Conservation (phyloP, 2,113 vertebrate genomes). For the Xiphophorus maculatus region DNA sequence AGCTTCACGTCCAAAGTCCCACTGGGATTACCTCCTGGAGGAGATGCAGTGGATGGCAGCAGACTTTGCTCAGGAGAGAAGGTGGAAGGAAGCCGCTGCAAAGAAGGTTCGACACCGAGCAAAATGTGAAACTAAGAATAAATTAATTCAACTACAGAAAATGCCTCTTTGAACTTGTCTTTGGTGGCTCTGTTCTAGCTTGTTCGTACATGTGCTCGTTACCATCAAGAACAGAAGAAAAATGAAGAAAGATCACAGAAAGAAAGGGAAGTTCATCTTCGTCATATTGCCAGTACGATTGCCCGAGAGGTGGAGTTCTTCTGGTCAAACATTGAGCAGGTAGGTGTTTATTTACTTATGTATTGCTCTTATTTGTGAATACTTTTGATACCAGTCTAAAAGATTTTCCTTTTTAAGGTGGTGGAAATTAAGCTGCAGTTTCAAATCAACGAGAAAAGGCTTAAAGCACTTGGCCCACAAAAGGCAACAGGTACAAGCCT, state of each 20-base stretch:
- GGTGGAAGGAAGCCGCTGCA: slow-evolving; percentile 95
- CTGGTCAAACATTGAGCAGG: slow-evolving; percentile 94
- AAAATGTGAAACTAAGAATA: neutral
- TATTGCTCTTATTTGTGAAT: slow-evolving; percentile 7
- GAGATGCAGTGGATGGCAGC: slow-evolving; percentile 99
- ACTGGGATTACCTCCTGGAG: slow-evolving; percentile 98
- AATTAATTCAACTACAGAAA: neutral
- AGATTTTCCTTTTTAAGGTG: slow-evolving; percentile 74
- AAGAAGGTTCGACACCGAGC: slow-evolving; percentile 88
- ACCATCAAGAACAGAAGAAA: slow-evolving; percentile 87
- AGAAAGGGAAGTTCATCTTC: slow-evolving; percentile 85
- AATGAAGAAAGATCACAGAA: slow-evolving; percentile 83
- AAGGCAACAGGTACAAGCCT: slow-evolving; percentile 83
- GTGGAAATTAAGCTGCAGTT: slow-evolving; percentile 93
- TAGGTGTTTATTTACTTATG: slow-evolving; percentile 38
- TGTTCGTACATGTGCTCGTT: slow-evolving; percentile 90
- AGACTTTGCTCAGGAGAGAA: slow-evolving; percentile 96
- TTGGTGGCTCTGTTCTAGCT: slow-evolving; percentile 73
- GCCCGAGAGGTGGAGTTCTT: slow-evolving; percentile 92
- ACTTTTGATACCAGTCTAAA: neutral
- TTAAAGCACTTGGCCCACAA: slow-evolving; percentile 84
- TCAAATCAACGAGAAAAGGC: slow-evolving; percentile 89
- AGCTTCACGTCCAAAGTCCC: slow-evolving; percentile 89
- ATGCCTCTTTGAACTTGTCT: slow-evolving; percentile 4
- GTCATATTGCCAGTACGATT: slow-evolving; percentile 88